Evolutionary conservation across 2,113 vertebrate species (phyloP).

Genomic region (Hystrix brachyura): DNA sequence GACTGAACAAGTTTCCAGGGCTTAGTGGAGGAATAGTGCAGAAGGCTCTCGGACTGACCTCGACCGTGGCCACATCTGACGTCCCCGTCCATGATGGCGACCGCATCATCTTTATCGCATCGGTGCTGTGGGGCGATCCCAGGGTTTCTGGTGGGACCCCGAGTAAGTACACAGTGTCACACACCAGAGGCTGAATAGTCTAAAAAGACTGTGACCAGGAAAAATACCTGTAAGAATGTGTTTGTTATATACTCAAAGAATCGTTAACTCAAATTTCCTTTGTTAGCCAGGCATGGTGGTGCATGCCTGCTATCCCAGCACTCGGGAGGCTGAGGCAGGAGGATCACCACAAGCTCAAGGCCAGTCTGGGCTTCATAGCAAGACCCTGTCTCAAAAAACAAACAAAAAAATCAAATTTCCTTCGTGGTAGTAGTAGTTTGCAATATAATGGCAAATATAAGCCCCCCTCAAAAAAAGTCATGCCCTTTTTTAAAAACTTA

Average conservation of each 20-base stretch:
- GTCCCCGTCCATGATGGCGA: fast-evolving
- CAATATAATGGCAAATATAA: background rate
- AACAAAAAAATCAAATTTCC: background rate
- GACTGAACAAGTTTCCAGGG: background rate
- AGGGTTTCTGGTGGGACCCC: background rate
- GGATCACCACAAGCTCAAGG: background rate
- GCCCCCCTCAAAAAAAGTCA: background rate
- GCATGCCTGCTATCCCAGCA: background rate
- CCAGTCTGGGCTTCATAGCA: background rate
- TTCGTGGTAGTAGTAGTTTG: background rate
- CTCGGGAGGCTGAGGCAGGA: background rate
- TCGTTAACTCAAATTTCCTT: background rate
- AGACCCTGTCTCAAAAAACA: background rate
- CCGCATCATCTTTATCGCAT: fast-evolving
- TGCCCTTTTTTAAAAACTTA: background rate
- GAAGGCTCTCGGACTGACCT: background rate
- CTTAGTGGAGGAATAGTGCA: background rate
- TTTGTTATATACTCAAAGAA: background rate
- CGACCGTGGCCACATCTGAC: background rate
- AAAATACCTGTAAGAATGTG: background rate
- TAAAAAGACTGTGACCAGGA: background rate
- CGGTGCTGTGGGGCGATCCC: background rate
- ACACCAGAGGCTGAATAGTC: background rate
- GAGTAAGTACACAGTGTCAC: background rate
- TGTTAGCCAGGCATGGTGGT: background rate